Evolutionary conservation across 2,888 invertebrate genomes (phyloP).

Genomic region (Leptinotarsa tumamoca): DNA sequence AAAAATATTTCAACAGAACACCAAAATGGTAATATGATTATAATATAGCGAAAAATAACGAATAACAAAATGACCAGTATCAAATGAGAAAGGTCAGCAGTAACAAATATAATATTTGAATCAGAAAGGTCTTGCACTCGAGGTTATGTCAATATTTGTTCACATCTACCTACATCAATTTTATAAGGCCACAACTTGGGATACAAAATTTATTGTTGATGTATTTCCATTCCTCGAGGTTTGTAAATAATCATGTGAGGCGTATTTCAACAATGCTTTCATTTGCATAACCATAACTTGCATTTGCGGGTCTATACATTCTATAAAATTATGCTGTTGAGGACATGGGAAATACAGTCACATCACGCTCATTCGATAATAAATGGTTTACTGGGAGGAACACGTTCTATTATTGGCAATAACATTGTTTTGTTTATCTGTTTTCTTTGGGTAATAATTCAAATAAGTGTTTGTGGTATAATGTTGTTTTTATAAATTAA

Average conservation of each 20-base stretch:
- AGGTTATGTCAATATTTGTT: constrained; percentile 8
- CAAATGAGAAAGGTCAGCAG: neutral
- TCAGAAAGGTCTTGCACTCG: neutral
- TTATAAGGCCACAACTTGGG: neutral
- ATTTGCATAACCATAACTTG: constrained; percentile 3
- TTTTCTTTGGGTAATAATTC: neutral
- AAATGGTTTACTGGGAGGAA: neutral
- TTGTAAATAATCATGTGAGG: constrained; percentile 1
- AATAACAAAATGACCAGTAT: neutral
- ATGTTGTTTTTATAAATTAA: neutral
- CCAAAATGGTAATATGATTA: too few species aligned
- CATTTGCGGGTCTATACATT: constrained; percentile 1
- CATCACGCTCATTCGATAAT: neutral
- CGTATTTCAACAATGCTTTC: neutral
- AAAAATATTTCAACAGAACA: too few species aligned
- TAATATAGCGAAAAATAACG: too few species aligned
- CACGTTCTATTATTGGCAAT: neutral
- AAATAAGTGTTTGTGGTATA: neutral
- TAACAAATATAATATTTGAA: neutral
- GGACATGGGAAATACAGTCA: neutral
- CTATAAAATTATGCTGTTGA: neutral
- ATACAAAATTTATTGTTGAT: neutral
- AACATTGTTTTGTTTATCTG: constrained; percentile 2
- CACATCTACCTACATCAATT: constrained; percentile 12
- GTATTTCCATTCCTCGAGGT: neutral